phyloP scores from a whole-genome alignment of 2,113 vertebrate genomes.

The Daboia siamensis region DNA sequence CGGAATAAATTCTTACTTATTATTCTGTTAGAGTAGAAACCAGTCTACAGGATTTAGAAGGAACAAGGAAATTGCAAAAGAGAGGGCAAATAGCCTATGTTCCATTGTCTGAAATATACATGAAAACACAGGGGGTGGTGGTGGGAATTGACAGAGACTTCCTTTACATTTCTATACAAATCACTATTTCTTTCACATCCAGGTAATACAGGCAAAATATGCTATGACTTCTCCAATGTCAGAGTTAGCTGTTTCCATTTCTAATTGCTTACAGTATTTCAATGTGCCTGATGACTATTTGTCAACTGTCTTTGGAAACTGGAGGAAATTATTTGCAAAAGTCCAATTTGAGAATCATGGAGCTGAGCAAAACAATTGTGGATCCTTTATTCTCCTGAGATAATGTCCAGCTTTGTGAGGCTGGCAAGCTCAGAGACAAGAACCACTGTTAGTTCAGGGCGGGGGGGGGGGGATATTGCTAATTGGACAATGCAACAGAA shows the following conservation, averaged over 20 bases:
- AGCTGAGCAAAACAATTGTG: background rate
- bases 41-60: background rate
- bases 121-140: slow-evolving; percentile 19
- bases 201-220: background rate
- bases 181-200: slow-evolving; percentile 14
- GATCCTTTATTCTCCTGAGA: background rate
- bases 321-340: background rate
- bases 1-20: background rate
- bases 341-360: background rate
- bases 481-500: background rate
- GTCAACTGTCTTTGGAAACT: background rate
- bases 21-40: background rate
- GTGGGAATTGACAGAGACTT: background rate
- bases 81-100: background rate
- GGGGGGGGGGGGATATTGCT: background rate
- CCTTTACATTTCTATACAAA: slow-evolving; percentile 12
- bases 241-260: slow-evolving; percentile 46
- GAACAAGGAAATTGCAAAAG: slow-evolving; percentile 23
- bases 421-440: background rate
- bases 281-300: slow-evolving; percentile 38
- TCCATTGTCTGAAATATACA: slow-evolving; percentile 20
- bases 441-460: background rate
- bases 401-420: background rate
- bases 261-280: slow-evolving; percentile 26
- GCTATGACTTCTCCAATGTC: slow-evolving; percentile 37